Evolutionary conservation across 1,140 invertebrate genomes (phyloP).

Genomic region (Drosophila lowei): DNA sequence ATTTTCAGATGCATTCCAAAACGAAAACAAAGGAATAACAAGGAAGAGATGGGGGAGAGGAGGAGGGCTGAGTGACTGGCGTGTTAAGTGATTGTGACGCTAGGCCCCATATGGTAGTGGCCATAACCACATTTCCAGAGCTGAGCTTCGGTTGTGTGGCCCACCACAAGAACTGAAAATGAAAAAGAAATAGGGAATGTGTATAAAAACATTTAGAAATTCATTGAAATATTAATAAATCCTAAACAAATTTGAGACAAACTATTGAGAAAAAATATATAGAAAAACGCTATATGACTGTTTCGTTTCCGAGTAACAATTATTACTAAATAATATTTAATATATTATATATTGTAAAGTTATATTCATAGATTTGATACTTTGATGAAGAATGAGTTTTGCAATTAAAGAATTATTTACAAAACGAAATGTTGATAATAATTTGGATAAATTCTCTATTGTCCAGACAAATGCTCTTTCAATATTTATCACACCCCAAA

Average conservation of each 20-base stretch:
- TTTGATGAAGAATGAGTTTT: no score
- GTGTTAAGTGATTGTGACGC: conserved; percentile 42
- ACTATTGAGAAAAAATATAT: no score
- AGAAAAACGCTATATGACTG: no score
- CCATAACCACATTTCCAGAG: conserved; percentile 24
- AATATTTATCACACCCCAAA: neutral
- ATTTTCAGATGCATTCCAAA: conserved; percentile 11
- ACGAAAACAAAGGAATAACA: neutral
- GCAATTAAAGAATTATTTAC: no score
- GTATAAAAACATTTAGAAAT: no score
- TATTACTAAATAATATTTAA: no score
- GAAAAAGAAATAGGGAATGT: neutral
- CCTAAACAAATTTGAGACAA: no score
- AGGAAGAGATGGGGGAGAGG: neutral
- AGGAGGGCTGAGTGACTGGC: conserved; percentile 20
- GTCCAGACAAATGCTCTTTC: neutral
- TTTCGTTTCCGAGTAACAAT: no score
- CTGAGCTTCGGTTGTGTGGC: conserved; percentile 1
- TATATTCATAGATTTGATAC: no score
- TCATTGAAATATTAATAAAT: neutral
- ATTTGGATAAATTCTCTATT: neutral
- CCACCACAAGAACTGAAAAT: no score
- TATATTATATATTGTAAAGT: no score
- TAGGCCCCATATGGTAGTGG: conserved; percentile 35
- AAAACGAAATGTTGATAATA: no score